Percentiles rank a stretch among this genome's conserved stretches.
These are phyloP conservation scores for Betta splendens DNA, from an alignment of 2,797 vertebrate species.

Conservation along the genomic window DNA sequence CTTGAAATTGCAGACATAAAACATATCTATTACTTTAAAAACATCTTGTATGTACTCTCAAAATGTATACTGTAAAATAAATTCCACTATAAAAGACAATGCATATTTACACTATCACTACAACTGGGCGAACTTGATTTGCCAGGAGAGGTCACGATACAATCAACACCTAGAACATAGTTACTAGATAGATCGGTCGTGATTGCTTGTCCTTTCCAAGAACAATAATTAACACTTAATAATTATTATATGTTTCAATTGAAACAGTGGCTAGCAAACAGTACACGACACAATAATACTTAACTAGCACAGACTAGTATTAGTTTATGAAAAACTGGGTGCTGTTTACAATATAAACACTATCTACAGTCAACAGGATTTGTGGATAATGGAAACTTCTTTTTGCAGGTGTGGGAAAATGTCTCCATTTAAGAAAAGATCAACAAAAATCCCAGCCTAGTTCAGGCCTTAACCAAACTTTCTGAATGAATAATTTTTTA, in stretches of 20 bases:
- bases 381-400: constrained; percentile 19
- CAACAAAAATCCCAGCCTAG: constrained; percentile 2
- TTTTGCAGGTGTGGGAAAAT: constrained; percentile 44
- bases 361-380: constrained; percentile 3
- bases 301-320: too few species aligned
- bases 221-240: constrained; percentile 1
- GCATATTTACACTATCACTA: not conserved
- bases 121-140: constrained; percentile 4
- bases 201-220: not conserved
- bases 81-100: not conserved
- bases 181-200: not conserved
- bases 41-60: too few species aligned
- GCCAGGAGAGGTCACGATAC: not conserved
- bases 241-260: not conserved
- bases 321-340: not conserved
- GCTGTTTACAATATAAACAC: constrained; percentile 34
- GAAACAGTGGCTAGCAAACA: not conserved
- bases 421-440: constrained; percentile 16
- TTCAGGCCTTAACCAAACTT: constrained; percentile 35
- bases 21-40: too few species aligned
- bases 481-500: constrained; percentile 26
- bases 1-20: too few species aligned
- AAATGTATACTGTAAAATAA: not conserved
- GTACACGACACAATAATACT: not conserved
- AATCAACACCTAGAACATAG: not conserved